Conservation (phyloP, 2,888 invertebrate genomes). For the Ochlodes sylvanus region DNA sequence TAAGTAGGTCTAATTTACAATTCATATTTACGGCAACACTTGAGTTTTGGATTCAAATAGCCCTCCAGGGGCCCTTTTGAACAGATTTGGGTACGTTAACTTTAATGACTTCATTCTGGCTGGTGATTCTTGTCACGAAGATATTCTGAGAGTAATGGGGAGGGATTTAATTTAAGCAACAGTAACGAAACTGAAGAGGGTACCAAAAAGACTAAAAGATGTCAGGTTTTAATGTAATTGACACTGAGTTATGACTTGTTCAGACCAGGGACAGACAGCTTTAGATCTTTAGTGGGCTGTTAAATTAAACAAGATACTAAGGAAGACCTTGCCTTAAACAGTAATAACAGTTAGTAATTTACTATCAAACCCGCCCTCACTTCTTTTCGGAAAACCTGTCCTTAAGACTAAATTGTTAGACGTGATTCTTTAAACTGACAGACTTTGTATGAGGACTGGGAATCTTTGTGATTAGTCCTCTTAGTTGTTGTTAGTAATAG, state of each 20-base stretch:
- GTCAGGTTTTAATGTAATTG: conserved; percentile 5
- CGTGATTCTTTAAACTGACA: no score
- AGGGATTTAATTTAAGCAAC: conserved; percentile 26
- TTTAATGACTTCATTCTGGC: conserved; percentile 30
- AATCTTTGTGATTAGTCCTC: no score
- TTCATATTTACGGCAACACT: conserved; percentile 24
- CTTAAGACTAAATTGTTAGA: no score
- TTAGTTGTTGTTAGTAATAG: no score
- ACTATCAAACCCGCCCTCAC: not conserved
- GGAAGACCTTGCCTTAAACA: not conserved
- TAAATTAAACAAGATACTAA: not conserved
- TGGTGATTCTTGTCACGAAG: conserved; percentile 27
- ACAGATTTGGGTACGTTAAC: conserved; percentile 31
- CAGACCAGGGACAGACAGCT: not conserved
- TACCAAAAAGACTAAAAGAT: conserved; percentile 6
- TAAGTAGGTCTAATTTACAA: conserved; percentile 6
- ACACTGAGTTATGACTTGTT: conserved; percentile 1
- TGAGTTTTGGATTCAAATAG: conserved; percentile 18
- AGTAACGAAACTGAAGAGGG: conserved; percentile 3
- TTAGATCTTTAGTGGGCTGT: not conserved
- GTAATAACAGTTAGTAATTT: not conserved
- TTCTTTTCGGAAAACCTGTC: no score
- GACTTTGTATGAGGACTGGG: no score
- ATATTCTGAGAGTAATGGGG: conserved; percentile 25
- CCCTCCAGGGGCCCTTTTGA: conserved; percentile 13